Percentiles rank a stretch among this genome's conserved stretches.
phyloP scores from a whole-genome alignment of 2,113 vertebrate species.

The Coryphaenoides rupestris region DNA sequence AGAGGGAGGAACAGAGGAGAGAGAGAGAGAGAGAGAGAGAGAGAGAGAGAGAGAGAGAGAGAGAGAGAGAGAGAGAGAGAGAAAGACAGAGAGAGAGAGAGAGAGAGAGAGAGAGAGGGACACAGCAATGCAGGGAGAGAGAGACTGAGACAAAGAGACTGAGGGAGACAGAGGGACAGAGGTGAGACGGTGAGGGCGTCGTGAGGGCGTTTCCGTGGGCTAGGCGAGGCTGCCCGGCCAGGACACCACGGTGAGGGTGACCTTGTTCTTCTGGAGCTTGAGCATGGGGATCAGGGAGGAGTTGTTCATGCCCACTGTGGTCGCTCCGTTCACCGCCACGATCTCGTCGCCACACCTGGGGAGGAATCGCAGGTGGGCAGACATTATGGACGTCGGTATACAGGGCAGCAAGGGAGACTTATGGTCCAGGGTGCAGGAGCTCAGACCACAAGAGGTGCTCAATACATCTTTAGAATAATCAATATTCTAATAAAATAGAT shows the following conservation, averaged over 20 bases:
- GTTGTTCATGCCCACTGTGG: slow-evolving; percentile 89
- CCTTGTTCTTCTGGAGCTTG: slow-evolving; percentile 88
- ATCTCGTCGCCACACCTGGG: slow-evolving; percentile 90
- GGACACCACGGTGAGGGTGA: slow-evolving; percentile 87
- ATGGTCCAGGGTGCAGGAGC: not conserved
- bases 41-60: too few species aligned
- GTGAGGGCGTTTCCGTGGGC: slow-evolving; percentile 15
- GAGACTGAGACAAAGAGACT: not conserved
- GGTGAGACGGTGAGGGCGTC: too few species aligned
- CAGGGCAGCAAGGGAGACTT: not conserved
- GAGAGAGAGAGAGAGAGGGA: too few species aligned
- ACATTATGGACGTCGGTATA: not conserved
- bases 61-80: too few species aligned
- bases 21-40: too few species aligned
- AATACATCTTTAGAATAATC: too few species aligned
- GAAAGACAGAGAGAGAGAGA: not conserved
- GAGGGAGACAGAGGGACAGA: too few species aligned
- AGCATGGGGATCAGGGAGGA: slow-evolving; percentile 87
- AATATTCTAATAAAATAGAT: too few species aligned
- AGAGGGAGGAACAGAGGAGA: too few species aligned
- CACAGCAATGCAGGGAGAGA: too few species aligned
- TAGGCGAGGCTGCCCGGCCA: slow-evolving; percentile 89
- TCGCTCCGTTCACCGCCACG: slow-evolving; percentile 87
- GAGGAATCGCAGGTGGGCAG: slow-evolving; percentile 8
- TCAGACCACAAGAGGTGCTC: too few species aligned